These are phyloP conservation scores for Punctoribates punctum DNA, from an alignment of 2,888 invertebrate species.

Conservation along the genomic window DNA sequence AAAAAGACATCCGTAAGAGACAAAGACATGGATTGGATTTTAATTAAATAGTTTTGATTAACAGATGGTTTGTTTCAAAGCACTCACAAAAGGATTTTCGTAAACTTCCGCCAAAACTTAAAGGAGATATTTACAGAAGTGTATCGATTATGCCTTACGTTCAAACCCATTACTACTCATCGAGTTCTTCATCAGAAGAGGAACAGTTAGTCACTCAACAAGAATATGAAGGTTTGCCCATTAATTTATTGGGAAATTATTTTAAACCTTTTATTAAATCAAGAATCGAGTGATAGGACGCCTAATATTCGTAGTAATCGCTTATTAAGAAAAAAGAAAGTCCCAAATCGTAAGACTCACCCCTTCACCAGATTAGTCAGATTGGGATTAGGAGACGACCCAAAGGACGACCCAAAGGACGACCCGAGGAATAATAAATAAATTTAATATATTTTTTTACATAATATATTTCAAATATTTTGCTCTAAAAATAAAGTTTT, in stretches of 20 bases:
- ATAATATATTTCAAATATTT: no score
- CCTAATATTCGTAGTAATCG: conserved; percentile 6
- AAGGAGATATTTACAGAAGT: not conserved
- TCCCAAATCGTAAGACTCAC: not conserved
- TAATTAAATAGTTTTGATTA: not conserved
- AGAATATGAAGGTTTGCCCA: not conserved
- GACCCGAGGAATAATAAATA: no score
- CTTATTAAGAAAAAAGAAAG: not conserved
- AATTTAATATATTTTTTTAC: no score
- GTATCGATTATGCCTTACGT: not conserved
- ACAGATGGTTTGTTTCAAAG: not conserved
- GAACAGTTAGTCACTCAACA: not conserved
- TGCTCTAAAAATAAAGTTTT: no score
- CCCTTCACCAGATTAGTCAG: not conserved
- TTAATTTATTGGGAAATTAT: not conserved
- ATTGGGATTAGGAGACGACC: not conserved
- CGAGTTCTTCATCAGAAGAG: not conserved
- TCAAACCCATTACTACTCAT: not conserved
- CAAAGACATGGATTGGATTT: no score
- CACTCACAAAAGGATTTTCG: not conserved
- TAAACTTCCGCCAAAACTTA: not conserved
- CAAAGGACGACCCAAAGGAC: no score
- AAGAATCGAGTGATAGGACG: not conserved
- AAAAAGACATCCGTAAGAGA: not conserved
- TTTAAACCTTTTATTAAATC: not conserved